Base-by-base conservation (phyloP, 2,113 vertebrate species). In the Hiodon tergisus region DNA sequence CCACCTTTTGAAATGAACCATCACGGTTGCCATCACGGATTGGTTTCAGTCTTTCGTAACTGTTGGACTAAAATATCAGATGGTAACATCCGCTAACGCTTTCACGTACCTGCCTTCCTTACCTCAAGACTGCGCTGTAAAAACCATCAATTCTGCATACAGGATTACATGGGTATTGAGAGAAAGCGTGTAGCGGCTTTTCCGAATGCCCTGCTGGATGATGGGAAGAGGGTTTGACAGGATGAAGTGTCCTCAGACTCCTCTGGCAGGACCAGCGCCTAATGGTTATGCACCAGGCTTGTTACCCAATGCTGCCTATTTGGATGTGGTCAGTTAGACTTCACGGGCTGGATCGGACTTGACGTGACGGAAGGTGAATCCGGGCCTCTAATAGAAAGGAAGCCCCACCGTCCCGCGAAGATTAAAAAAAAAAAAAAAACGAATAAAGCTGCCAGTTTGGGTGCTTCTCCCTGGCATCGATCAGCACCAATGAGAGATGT, bases 401-500 rank as follows among this genome's bases (percentile, higher is more conserved):
- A 48, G 60, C 48, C 73, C 50, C 78, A 71, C 85, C 71, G 80
- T 82, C 75, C 78, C 80, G 77, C 75, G 80, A 68, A 83, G 80
- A 81, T 85, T 47, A 3, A 14, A 57, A 71, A 55, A 1, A 80
- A 72, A 70, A 66, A 59, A 74, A 74, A n/a, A n/a, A n/a, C n/a
- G n/a, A n/a, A n/a, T n/a, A n/a, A n/a, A n/a, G 84, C 83, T 86
- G 51, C 67, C 80, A 81, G 83, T 82, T 74, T 76, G 76, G 76
- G 81, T 84, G 79, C 75, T 82, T 80, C 67, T 74, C 78, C 57
- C 4, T 67, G 76, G 58, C 83, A 90, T 92, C 81, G 86, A 91
- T 89, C 85, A 87, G 83, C 76, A 78, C 81, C 85, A 79, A 81
- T 82, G 72, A 81, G 81, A 86, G 81, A 84, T 74, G 54, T 81